phyloP scores from a whole-genome alignment of 2,888 invertebrate genomes.

The Amblyjoppa proteus region DNA sequence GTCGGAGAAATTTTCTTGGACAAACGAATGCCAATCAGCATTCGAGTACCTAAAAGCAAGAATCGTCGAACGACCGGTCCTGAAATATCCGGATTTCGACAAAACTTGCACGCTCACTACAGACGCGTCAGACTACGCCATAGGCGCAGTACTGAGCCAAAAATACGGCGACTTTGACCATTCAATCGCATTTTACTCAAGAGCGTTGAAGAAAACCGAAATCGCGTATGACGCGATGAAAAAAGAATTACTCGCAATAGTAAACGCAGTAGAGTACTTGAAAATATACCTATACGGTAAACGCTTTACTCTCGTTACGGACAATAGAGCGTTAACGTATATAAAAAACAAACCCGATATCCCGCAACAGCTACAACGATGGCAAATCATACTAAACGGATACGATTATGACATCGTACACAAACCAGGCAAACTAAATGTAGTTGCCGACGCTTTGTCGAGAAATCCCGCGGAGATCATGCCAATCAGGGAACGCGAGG shows the following conservation, averaged over 20 bases:
- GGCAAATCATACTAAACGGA: slow-evolving; percentile 45
- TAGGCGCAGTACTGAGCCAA: no score
- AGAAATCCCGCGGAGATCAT: slow-evolving; percentile 6
- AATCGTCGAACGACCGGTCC: slow-evolving; percentile 41
- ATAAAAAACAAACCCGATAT: slow-evolving; percentile 39
- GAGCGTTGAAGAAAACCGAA: no score
- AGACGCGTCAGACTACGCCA: no score
- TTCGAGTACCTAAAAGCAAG: slow-evolving; percentile 45
- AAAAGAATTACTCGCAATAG: no score
- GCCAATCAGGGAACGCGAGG: slow-evolving; percentile 5
- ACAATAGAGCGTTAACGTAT: slow-evolving; percentile 10
- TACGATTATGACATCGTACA: no score
- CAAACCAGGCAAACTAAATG: slow-evolving; percentile 16
- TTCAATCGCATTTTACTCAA: no score
- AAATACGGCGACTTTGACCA: no score
- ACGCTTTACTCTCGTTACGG: no score
- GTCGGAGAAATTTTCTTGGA: slow-evolving; percentile 49
- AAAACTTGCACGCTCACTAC: no score
- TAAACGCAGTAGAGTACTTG: no score
- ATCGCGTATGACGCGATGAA: no score
- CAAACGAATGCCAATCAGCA: slow-evolving; percentile 33
- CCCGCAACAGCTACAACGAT: slow-evolving; percentile 46
- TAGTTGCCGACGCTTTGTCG: slow-evolving; percentile 53
- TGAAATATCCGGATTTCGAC: slow-evolving; percentile 28
- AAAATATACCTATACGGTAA: no score